Conservation (phyloP, 1,140 invertebrate species). For the Linepithema humile region DNA sequence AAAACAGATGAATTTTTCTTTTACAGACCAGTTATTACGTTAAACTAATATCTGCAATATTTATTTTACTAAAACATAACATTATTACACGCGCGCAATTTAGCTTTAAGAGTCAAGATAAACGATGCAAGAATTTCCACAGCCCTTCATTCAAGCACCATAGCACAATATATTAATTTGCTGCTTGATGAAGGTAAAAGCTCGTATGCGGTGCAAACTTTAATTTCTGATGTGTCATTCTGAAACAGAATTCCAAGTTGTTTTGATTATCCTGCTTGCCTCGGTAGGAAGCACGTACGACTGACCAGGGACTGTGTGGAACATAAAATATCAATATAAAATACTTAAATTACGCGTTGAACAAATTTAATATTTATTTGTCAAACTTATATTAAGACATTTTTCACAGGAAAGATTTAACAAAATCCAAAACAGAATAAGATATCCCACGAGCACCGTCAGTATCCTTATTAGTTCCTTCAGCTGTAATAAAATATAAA, state of each 20-base stretch:
- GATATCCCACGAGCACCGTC: constrained; percentile 62
- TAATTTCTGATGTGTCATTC: constrained; percentile 55
- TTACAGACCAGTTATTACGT: background rate
- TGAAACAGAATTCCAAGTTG: constrained; percentile 73
- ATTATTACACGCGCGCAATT: too few species aligned
- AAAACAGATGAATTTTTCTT: background rate
- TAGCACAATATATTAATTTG: constrained; percentile 69
- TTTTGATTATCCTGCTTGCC: constrained; percentile 70
- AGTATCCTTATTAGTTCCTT: too few species aligned
- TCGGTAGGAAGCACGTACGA: constrained; percentile 68
- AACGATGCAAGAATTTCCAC: constrained; percentile 74
- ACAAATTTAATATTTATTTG: background rate
- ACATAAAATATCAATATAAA: constrained; percentile 26
- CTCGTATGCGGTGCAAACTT: constrained; percentile 70
- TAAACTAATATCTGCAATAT: constrained; percentile 23
- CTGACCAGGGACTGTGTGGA: constrained; percentile 69
- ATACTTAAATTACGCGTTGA: constrained; percentile 7
- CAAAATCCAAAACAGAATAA: constrained; percentile 67
- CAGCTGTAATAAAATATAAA: too few species aligned
- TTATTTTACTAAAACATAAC: too few species aligned
- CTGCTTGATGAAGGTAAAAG: constrained; percentile 74
- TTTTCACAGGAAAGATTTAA: constrained; percentile 71
- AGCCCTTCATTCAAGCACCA: constrained; percentile 72
- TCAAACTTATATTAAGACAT: constrained; percentile 73
- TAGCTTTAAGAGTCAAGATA: constrained; percentile 70